phyloP scores from a whole-genome alignment of 2,888 invertebrate genomes.

The Erebia aethiops region DNA sequence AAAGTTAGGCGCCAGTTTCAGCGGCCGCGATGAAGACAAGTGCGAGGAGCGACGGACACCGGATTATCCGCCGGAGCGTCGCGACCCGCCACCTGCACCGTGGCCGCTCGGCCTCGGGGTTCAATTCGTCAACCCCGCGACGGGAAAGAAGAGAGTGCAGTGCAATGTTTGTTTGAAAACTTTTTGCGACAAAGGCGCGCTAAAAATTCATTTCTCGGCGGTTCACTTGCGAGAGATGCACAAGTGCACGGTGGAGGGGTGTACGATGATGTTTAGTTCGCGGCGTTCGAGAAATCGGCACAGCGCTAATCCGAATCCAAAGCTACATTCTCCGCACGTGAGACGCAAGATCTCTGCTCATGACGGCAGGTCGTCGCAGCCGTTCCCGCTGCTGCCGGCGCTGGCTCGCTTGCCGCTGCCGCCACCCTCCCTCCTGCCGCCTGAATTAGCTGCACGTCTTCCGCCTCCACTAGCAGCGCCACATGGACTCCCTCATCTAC shows the following conservation, averaged over 20 bases:
- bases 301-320: conserved; percentile 98
- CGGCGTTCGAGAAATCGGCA: conserved; percentile 96
- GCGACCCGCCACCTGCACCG: conserved; percentile 82
- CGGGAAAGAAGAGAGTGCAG: conserved; percentile 97
- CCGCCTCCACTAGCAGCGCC: conserved; percentile 62
- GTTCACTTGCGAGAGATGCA: conserved; percentile 99
- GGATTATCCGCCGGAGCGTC: conserved; percentile 67
- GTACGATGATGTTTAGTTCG: conserved; percentile 99
- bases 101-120: conserved; percentile 92
- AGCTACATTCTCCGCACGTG: conserved; percentile 97
- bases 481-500: conserved; percentile 72
- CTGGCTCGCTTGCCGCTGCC: conserved; percentile 88
- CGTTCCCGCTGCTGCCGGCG: conserved; percentile 88
- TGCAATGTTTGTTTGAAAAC: conserved; percentile 99
- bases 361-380: conserved; percentile 93
- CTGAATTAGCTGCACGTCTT: conserved; percentile 78
- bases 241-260: conserved; percentile 98
- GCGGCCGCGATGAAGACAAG: conserved; percentile 78
- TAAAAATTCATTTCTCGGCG: conserved; percentile 99
- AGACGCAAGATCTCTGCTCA: conserved; percentile 96
- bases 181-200: conserved; percentile 99
- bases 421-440: conserved; percentile 86
- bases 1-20: conserved; percentile 86
- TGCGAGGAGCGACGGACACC: conserved; percentile 71
- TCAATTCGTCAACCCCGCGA: conserved; percentile 94